A percentile compares a stretch with the other conserved stretches of the same genome.
Evolutionary conservation across 2,113 vertebrate species (phyloP).

Genomic region (Callopanchax toddi): DNA sequence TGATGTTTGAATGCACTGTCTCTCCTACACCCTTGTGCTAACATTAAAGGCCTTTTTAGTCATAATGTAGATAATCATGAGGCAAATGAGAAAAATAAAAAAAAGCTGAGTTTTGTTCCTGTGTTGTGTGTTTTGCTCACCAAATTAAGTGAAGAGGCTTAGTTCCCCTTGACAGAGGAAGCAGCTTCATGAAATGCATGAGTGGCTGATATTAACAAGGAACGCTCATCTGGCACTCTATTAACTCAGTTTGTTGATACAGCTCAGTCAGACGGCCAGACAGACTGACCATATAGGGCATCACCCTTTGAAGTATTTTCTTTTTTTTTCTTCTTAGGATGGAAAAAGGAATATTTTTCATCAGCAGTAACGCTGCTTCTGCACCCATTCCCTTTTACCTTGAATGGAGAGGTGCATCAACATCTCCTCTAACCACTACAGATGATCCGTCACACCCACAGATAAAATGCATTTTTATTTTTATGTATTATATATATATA

Average conservation of each 20-base stretch:
- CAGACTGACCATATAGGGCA: constrained; percentile 66
- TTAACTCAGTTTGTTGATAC: constrained; percentile 61
- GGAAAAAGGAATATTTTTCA: constrained; percentile 20
- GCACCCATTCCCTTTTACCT: neutral
- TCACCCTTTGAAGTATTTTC: constrained; percentile 41
- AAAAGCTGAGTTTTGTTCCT: neutral
- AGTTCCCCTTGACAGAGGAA: constrained; percentile 63
- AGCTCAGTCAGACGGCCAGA: constrained; percentile 38
- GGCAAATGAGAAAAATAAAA: constrained; percentile 44
- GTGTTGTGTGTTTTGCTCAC: constrained; percentile 33
- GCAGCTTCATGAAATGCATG: constrained; percentile 73
- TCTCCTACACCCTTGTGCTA: constrained; percentile 3
- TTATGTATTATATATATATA: too few species aligned
- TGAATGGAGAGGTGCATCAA: neutral
- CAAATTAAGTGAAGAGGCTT: constrained; percentile 58
- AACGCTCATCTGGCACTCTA: constrained; percentile 62
- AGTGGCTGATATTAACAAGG: constrained; percentile 78
- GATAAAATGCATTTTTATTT: too few species aligned
- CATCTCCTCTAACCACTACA: too few species aligned
- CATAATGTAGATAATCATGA: constrained; percentile 26
- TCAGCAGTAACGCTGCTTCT: neutral
- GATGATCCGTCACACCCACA: too few species aligned
- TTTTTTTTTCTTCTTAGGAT: constrained; percentile 2
- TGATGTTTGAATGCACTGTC: constrained; percentile 1
- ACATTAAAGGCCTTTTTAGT: constrained; percentile 35